Conservation (phyloP, 2,113 vertebrate genomes). For the Meriones unguiculatus region DNA sequence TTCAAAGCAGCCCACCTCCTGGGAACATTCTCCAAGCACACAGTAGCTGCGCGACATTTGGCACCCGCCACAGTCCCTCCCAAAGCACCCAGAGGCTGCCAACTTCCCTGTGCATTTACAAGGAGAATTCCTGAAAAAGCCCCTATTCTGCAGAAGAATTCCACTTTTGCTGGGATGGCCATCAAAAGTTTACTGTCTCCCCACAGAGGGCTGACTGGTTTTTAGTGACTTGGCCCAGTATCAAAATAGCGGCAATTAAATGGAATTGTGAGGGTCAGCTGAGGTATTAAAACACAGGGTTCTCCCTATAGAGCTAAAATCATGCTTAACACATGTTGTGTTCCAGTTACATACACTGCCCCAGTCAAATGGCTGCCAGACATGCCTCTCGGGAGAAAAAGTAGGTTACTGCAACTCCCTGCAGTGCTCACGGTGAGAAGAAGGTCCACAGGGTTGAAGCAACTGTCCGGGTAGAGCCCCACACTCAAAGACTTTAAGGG, state of each 20-base stretch:
- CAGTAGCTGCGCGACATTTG: slow-evolving; percentile 80
- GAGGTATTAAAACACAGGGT: slow-evolving; percentile 81
- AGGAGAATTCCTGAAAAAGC: slow-evolving; percentile 82
- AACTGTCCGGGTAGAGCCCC: background rate
- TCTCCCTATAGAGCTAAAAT: slow-evolving; percentile 77
- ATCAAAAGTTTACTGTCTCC: slow-evolving; percentile 85
- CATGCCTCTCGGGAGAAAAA: slow-evolving; percentile 62
- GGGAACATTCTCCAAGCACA: slow-evolving; percentile 83
- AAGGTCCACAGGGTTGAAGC: background rate
- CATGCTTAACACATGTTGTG: slow-evolving; percentile 75
- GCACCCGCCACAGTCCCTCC: slow-evolving; percentile 78
- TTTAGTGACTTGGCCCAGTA: slow-evolving; percentile 83
- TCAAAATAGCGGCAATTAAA: slow-evolving; percentile 84
- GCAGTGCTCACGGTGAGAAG: fast-evolving
- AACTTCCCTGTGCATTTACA: slow-evolving; percentile 79
- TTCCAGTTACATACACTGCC: slow-evolving; percentile 72
- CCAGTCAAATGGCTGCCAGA: slow-evolving; percentile 64
- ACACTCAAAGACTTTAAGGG: background rate
- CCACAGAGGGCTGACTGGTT: slow-evolving; percentile 80
- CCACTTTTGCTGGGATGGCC: slow-evolving; percentile 78
- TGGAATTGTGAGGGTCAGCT: slow-evolving; percentile 81
- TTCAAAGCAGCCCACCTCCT: slow-evolving; percentile 75
- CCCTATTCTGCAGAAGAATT: slow-evolving; percentile 82
- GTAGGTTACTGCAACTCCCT: slow-evolving; percentile 20
- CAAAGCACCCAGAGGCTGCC: slow-evolving; percentile 81